A percentile compares a stretch with the other conserved stretches of the same genome.
These are phyloP conservation scores for mouse (Mus musculus) DNA, from an alignment of 2,113 vertebrate genomes.

Conservation along the genomic window GRCm39 chr14:120017501-120018000, in stretches of 20 bases:
- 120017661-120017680: constrained; percentile 76
- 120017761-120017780: constrained; percentile 74
- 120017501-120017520: background rate
- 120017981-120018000: constrained; percentile 72
- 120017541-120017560: background rate
- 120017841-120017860: constrained; percentile 14
- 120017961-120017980: constrained; percentile 79
- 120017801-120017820: constrained; percentile 70
- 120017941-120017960: constrained; percentile 74
- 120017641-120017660: constrained; percentile 77
- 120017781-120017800: constrained; percentile 73
- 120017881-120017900: constrained; percentile 79
- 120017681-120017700: constrained; percentile 64
- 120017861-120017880: constrained; percentile 67
- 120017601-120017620: constrained; percentile 63
- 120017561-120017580: background rate
- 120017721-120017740: constrained; percentile 72
- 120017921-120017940: constrained; percentile 81
- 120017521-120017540: background rate
- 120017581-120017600: background rate
- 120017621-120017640: constrained; percentile 62
- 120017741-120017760: constrained; percentile 70
- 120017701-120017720: constrained; percentile 75
- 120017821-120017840: constrained; percentile 73
- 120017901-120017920: constrained; percentile 79